Conservation (phyloP, 2,888 invertebrate genomes). For the Ectemnius continuus region DNA sequence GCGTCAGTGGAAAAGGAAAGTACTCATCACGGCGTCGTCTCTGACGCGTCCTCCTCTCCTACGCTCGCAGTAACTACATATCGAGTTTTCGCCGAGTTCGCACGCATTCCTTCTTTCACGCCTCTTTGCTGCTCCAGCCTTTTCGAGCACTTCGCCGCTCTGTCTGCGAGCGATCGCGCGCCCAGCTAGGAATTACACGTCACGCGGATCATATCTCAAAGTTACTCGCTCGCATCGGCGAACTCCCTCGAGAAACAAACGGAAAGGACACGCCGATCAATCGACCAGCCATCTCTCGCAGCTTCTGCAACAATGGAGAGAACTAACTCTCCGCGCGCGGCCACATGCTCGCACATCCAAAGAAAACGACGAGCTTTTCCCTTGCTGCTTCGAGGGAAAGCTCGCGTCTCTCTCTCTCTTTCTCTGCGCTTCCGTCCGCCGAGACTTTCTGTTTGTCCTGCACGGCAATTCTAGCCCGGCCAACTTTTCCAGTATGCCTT, state of each 20-base stretch:
- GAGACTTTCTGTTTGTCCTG: too few species aligned
- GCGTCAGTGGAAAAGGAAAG: slow-evolving; percentile 21
- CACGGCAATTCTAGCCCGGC: too few species aligned
- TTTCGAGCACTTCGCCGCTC: too few species aligned
- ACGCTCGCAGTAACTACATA: slow-evolving; percentile 45
- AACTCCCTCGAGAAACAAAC: slow-evolving; percentile 47
- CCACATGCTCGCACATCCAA: too few species aligned
- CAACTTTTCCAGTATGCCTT: too few species aligned
- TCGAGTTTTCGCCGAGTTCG: slow-evolving; percentile 25
- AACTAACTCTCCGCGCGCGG: neutral
- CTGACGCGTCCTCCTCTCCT: too few species aligned
- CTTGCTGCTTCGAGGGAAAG: too few species aligned
- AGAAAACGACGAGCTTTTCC: too few species aligned
- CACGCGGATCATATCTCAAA: slow-evolving; percentile 51
- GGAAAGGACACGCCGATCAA: slow-evolving; percentile 29
- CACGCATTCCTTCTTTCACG: neutral
- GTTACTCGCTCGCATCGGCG: slow-evolving; percentile 27
- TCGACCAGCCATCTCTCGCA: slow-evolving; percentile 29
- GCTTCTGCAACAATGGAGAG: slow-evolving; percentile 12
- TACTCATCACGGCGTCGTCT: slow-evolving; percentile 25
- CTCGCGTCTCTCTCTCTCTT: too few species aligned
- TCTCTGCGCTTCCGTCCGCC: too few species aligned
- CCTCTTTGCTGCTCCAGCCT: slow-evolving; percentile 7
- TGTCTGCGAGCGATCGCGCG: slow-evolving; percentile 27
- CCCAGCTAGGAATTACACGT: slow-evolving; percentile 46